phyloP scores from a whole-genome alignment of 2,113 vertebrate species.

The Elephantulus edwardii region DNA sequence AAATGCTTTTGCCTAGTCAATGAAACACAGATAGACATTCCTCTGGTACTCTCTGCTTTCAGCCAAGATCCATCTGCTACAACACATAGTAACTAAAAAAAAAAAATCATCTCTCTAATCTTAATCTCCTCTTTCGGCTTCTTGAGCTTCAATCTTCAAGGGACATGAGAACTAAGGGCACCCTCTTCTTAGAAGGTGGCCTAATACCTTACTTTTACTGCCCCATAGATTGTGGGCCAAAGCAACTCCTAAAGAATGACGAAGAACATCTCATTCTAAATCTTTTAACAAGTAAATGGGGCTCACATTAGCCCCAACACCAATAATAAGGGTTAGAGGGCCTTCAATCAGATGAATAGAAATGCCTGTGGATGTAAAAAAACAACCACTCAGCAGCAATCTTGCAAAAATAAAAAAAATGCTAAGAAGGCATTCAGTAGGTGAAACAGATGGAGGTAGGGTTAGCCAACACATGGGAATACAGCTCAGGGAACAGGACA shows the following conservation, averaged over 20 bases:
- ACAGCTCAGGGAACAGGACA: background rate
- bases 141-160: background rate
- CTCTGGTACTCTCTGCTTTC: no score
- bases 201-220: background rate
- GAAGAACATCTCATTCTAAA: background rate
- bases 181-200: background rate
- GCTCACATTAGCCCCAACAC: background rate
- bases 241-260: background rate
- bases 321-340: constrained; percentile 7
- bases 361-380: background rate
- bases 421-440: background rate
- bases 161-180: background rate
- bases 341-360: constrained; percentile 17
- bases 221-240: background rate
- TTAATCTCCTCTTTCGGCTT: background rate
- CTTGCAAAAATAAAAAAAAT: background rate
- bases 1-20: no score
- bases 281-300: background rate
- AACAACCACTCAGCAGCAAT: constrained; percentile 40
- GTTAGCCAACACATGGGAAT: background rate
- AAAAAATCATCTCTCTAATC: background rate
- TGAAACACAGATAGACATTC: no score
- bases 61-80: no score
- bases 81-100: background rate
- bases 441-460: constrained; percentile 15